These are phyloP conservation scores for Vireo altiloquus DNA, from an alignment of 2,113 vertebrate genomes.

Conservation along the genomic window DNA sequence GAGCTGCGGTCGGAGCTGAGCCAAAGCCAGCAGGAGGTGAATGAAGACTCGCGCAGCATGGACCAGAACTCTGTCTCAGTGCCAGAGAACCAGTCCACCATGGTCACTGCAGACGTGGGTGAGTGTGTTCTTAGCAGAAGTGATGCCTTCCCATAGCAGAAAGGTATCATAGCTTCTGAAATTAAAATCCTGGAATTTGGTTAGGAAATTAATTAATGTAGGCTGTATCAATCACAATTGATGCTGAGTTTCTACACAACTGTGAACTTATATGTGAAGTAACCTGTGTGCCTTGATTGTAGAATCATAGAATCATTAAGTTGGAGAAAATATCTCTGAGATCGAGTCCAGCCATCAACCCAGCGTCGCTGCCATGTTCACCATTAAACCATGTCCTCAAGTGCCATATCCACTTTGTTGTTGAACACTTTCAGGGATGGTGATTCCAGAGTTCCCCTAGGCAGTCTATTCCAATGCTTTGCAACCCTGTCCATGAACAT, in stretches of 20 bases:
- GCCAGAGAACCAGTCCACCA: slow-evolving; percentile 84
- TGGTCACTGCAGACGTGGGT: slow-evolving; percentile 86
- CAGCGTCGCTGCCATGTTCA: background rate
- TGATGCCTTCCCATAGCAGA: background rate
- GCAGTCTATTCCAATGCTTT: background rate
- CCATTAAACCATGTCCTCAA: background rate
- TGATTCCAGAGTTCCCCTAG: background rate
- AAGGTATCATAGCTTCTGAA: background rate
- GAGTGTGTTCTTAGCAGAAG: slow-evolving; percentile 4
- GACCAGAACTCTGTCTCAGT: slow-evolving; percentile 84
- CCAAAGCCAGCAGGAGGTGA: slow-evolving; percentile 84
- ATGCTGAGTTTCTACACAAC: background rate
- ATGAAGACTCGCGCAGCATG: slow-evolving; percentile 79
- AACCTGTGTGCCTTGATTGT: background rate
- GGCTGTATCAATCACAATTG: background rate
- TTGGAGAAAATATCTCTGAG: background rate
- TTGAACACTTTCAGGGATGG: background rate
- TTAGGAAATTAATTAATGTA: background rate
- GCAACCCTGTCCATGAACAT: background rate
- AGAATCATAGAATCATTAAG: background rate
- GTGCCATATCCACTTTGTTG: background rate
- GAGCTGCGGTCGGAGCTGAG: slow-evolving; percentile 84
- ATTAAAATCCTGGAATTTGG: background rate
- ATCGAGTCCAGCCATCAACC: background rate
- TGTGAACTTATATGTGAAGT: background rate